phyloP scores from a whole-genome alignment of 1,140 invertebrate species.

The Vollenhovia emeryi region DNA sequence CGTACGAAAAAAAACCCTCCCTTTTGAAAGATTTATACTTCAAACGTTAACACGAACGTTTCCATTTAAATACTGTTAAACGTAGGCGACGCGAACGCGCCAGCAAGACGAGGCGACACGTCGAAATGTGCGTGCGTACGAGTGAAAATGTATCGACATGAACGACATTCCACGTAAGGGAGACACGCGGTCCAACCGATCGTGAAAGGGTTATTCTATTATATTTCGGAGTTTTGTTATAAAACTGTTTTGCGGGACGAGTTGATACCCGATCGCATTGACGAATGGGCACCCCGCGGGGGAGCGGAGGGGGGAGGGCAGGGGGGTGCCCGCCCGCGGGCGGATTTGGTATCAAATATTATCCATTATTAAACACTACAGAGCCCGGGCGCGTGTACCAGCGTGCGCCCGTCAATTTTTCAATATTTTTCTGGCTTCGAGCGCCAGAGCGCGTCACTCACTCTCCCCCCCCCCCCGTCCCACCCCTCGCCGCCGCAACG shows the following conservation, averaged over 20 bases:
- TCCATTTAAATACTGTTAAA: not conserved
- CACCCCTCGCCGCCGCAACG: not conserved
- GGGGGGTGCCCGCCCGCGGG: not conserved
- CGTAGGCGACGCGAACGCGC: not conserved
- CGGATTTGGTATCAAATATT: conserved; percentile 56
- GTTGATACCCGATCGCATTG: conserved; percentile 21
- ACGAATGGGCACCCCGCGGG: conserved; percentile 35
- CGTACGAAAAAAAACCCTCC: not conserved
- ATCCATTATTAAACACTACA: conserved; percentile 58
- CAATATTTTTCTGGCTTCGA: conserved; percentile 54
- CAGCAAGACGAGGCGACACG: not conserved
- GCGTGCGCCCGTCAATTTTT: conserved; percentile 41
- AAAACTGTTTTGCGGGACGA: conserved; percentile 22
- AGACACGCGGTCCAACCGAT: not conserved
- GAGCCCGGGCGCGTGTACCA: conserved; percentile 13
- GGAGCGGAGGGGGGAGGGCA: not conserved
- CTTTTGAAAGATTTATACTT: not conserved
- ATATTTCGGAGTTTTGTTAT: conserved; percentile 31
- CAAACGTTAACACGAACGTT: not conserved
- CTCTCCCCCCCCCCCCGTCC: not conserved
- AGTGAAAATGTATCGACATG: not conserved
- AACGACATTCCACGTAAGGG: not conserved
- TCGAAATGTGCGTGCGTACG: not conserved
- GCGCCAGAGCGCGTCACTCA: conserved; percentile 32
- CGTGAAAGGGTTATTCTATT: conserved; percentile 9